These are phyloP conservation scores for Geopemphigus sp. DNA, from an alignment of 1,140 invertebrate species.

Conservation along the genomic window DNA sequence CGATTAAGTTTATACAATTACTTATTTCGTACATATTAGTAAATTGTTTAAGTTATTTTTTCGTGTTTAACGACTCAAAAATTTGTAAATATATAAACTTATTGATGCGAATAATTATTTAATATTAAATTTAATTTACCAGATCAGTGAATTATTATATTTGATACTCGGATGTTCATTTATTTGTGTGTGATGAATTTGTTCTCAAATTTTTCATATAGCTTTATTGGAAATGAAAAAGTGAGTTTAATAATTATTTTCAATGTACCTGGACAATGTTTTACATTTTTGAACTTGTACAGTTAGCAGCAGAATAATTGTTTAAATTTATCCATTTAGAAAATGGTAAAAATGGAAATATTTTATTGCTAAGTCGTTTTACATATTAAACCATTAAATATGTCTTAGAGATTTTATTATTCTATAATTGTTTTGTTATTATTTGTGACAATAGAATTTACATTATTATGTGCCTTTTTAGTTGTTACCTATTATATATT, in stretches of 20 bases:
- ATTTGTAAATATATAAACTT: background rate
- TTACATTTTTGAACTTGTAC: background rate
- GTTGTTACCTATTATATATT: background rate
- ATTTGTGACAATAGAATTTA: background rate
- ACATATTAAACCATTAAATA: background rate
- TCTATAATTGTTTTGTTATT: background rate
- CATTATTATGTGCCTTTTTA: constrained; percentile 15
- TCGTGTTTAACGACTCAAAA: background rate
- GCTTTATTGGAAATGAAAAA: background rate
- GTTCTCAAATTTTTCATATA: background rate
- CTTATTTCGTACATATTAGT: background rate
- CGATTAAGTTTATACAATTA: background rate
- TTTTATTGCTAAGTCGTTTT: background rate
- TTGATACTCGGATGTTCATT: background rate
- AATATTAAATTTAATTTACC: background rate
- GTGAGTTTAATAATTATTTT: background rate
- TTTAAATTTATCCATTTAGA: background rate
- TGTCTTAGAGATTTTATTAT: background rate
- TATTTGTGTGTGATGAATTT: background rate
- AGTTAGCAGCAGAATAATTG: background rate
- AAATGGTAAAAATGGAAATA: too few relatives aligned
- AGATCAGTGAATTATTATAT: constrained; percentile 2
- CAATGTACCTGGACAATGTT: background rate
- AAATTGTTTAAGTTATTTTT: background rate
- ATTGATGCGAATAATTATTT: background rate